These are phyloP conservation scores for Drosophila rubida DNA, from an alignment of 2,888 invertebrate species.

Conservation along the genomic window DNA sequence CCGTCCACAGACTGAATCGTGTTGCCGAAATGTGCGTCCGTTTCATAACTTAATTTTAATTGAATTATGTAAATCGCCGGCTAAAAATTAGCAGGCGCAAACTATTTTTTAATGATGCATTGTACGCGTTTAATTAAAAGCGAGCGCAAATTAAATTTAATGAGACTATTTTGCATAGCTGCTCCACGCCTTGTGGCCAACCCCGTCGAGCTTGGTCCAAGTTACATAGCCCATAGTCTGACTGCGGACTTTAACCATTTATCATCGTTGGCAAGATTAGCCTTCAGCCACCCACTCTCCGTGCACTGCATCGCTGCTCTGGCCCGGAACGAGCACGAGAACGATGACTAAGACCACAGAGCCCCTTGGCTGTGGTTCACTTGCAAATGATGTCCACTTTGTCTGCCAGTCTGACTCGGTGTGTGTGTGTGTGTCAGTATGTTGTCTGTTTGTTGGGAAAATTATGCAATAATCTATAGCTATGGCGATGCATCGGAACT, in stretches of 20 bases:
- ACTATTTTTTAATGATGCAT: constrained; percentile 79
- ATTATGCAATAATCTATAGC: constrained; percentile 78
- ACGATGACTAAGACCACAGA: constrained; percentile 14
- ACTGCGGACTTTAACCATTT: constrained; percentile 61
- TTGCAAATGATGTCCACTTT: constrained; percentile 75
- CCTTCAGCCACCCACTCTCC: constrained; percentile 3
- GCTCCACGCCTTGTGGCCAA: constrained; percentile 24
- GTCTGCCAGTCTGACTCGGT: constrained; percentile 24
- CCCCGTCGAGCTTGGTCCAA: constrained; percentile 6
- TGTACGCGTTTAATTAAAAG: constrained; percentile 77
- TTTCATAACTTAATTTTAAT: constrained; percentile 80
- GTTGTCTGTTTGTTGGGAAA: constrained; percentile 48
- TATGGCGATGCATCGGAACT: constrained; percentile 66
- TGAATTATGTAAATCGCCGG: constrained; percentile 77
- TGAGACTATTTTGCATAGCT: constrained; percentile 55
- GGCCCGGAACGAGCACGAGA: background rate
- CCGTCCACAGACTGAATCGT: constrained; percentile 7
- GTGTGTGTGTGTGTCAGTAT: constrained; percentile 19
- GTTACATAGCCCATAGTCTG: constrained; percentile 22
- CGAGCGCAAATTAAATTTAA: constrained; percentile 77
- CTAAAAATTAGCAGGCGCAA: constrained; percentile 80
- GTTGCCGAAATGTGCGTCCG: constrained; percentile 63
- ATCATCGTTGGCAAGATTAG: constrained; percentile 72
- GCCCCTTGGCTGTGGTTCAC: constrained; percentile 42
- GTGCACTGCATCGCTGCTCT: background rate